phyloP scores from a whole-genome alignment of 2,888 invertebrate species.

The Epiblema foenella region DNA sequence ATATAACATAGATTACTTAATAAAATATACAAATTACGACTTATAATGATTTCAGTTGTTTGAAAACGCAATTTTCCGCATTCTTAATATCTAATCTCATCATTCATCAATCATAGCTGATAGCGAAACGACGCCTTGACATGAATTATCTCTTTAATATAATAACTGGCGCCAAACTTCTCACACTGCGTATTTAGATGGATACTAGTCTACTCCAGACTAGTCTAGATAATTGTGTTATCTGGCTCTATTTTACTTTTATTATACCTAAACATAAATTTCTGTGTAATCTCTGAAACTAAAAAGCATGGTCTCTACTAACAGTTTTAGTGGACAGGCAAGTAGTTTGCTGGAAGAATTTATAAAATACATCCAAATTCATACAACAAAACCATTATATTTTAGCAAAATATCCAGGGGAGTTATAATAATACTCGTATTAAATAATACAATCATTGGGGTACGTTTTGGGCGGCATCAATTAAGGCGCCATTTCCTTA shows the following conservation, averaged over 20 bases:
- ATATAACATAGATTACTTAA: background rate
- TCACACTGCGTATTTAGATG: slow-evolving; percentile 19
- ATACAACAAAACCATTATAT: no score
- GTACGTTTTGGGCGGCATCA: no score
- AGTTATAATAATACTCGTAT: no score
- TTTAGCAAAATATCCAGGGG: no score
- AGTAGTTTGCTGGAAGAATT: no score
- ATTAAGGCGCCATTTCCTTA: no score
- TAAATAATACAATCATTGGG: no score
- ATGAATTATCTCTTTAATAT: slow-evolving; percentile 30
- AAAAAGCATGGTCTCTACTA: no score
- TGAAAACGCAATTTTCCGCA: slow-evolving; percentile 7
- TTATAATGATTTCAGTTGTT: background rate
- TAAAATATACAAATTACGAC: background rate
- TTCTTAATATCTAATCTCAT: slow-evolving; percentile 24
- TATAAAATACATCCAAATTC: no score
- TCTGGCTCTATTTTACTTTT: background rate
- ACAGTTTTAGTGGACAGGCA: no score
- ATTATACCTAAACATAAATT: background rate
- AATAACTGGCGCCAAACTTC: slow-evolving; percentile 28
- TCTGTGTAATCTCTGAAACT: no score
- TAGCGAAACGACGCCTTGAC: slow-evolving; percentile 15
- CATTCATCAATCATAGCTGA: slow-evolving; percentile 35
- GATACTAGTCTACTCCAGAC: slow-evolving; percentile 25
- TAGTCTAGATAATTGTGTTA: background rate